These are phyloP conservation scores for Keiferia lycopersicella DNA, from an alignment of 2,888 invertebrate species.

Conservation along the genomic window DNA sequence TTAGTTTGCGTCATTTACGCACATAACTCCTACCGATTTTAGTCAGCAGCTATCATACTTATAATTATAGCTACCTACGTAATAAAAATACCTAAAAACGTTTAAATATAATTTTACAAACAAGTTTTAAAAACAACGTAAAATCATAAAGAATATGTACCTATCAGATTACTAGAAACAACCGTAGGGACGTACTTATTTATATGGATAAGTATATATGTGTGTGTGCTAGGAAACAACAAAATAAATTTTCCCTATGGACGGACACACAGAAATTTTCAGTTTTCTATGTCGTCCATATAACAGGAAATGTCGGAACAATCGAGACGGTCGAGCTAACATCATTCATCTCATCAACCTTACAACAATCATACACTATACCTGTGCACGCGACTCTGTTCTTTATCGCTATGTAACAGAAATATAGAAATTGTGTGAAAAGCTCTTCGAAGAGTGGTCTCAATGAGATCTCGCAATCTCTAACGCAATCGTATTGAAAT, in stretches of 20 bases:
- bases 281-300: slow-evolving; percentile 34
- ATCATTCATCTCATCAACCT: slow-evolving; percentile 30
- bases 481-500: slow-evolving; percentile 51
- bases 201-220: background rate
- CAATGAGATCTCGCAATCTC: slow-evolving; percentile 49
- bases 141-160: too few species aligned
- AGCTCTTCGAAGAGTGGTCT: background rate
- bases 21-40: too few species aligned
- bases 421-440: background rate
- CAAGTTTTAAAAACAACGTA: too few species aligned
- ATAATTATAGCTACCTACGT: too few species aligned
- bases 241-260: background rate
- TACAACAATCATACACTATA: background rate
- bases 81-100: too few species aligned
- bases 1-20: too few species aligned
- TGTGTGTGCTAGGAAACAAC: background rate
- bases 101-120: too few species aligned
- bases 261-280: background rate
- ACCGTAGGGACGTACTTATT: too few species aligned
- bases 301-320: slow-evolving; percentile 55
- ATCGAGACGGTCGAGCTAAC: slow-evolving; percentile 65
- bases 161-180: too few species aligned
- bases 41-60: too few species aligned
- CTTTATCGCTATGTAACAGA: background rate
- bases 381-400: background rate